Evolutionary conservation across 2,888 invertebrate genomes (phyloP).

Genomic region (Drosophila parthenogenetica): DNA sequence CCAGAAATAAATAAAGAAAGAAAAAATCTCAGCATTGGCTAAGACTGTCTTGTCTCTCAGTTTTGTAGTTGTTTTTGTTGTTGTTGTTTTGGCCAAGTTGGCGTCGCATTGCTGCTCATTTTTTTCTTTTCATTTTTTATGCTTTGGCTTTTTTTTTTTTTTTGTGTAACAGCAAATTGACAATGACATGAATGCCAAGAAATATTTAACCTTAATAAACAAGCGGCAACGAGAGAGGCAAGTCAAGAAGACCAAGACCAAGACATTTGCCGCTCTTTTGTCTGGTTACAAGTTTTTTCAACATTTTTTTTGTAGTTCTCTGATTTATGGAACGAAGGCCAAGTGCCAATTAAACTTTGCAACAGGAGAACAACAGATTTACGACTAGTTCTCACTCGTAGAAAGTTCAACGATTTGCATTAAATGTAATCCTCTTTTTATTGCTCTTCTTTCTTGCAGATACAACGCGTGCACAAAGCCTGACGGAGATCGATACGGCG

Average conservation of each 20-base stretch:
- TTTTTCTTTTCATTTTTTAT: constrained; percentile 15
- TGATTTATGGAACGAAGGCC: constrained; percentile 77
- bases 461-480: constrained; percentile 59
- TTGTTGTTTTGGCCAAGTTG: constrained; percentile 31
- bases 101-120: constrained; percentile 27
- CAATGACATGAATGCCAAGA: constrained; percentile 80
- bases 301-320: constrained; percentile 20
- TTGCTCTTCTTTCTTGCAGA: constrained; percentile 47
- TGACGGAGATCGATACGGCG: constrained; percentile 45
- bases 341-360: constrained; percentile 78
- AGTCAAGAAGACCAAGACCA: constrained; percentile 45
- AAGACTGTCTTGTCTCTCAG: constrained; percentile 6
- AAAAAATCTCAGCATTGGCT: constrained; percentile 54
- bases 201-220: constrained; percentile 81
- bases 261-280: constrained; percentile 64
- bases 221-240: constrained; percentile 24
- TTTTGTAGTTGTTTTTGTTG: constrained; percentile 3
- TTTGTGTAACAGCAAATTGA: constrained; percentile 78
- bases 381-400: constrained; percentile 3
- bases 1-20: constrained; percentile 36
- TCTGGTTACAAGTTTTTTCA: constrained; percentile 28
- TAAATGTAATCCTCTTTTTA: constrained; percentile 31
- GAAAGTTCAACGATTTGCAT: constrained; percentile 34
- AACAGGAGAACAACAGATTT: constrained; percentile 24
- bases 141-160: constrained; percentile 29